Evolutionary conservation across 2,113 vertebrate genomes (phyloP).

Genomic region (Erinaceus europaeus): DNA sequence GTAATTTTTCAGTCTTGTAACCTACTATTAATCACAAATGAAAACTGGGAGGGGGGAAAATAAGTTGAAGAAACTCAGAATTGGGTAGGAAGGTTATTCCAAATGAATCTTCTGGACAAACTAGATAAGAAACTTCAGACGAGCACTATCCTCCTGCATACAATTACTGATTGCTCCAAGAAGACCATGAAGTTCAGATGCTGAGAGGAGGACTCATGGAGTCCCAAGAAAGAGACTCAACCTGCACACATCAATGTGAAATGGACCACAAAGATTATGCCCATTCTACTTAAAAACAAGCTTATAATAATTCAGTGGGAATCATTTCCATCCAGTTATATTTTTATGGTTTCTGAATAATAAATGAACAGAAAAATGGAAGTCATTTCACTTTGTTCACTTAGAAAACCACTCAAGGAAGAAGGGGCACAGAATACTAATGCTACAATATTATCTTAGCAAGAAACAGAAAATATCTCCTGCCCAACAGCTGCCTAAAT

Average conservation of each 20-base stretch:
- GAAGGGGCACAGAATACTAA: neutral
- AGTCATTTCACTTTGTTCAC: neutral
- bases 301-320: constrained; percentile 15
- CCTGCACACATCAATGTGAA: constrained; percentile 7
- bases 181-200: neutral
- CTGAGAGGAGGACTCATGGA: neutral
- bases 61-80: constrained; percentile 24
- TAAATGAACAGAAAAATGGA: constrained; percentile 19
- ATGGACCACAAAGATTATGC: neutral
- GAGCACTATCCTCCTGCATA: neutral
- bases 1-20: no score
- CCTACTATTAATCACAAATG: no score
- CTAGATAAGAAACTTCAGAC: constrained; percentile 48
- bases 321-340: constrained; percentile 15
- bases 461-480: constrained; percentile 4
- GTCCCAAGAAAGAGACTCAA: neutral
- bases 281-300: neutral
- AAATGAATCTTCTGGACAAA: constrained; percentile 70
- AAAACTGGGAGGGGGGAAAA: constrained; percentile 55
- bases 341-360: constrained; percentile 11
- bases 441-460: neutral
- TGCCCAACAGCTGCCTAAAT: no score
- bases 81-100: constrained; percentile 28
- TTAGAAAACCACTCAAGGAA: neutral
- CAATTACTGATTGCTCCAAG: neutral